phyloP scores from a whole-genome alignment of 1,140 invertebrate genomes.

The Epicauta chinensis region DNA sequence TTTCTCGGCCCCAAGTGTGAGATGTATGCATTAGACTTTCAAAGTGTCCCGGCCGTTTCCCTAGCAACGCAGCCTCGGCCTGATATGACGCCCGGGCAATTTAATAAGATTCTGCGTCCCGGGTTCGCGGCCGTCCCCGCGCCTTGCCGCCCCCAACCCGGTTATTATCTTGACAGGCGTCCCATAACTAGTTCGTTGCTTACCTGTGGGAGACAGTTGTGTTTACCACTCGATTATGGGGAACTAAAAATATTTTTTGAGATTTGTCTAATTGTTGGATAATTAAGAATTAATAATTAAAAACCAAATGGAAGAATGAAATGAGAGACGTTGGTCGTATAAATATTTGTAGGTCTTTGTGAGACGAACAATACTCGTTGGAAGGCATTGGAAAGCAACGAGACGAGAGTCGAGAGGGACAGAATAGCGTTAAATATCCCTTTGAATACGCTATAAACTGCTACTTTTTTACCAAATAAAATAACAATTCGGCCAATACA shows the following conservation, averaged over 20 bases:
- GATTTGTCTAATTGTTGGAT: too few species aligned
- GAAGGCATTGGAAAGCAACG: too few species aligned
- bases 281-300: too few species aligned
- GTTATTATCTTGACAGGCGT: slow-evolving; percentile 33
- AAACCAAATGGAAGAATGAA: too few species aligned
- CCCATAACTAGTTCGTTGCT: slow-evolving; percentile 23
- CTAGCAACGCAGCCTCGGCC: slow-evolving; percentile 40
- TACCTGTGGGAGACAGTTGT: slow-evolving; percentile 9
- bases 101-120: slow-evolving; percentile 44
- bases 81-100: slow-evolving; percentile 45
- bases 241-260: too few species aligned
- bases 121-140: slow-evolving; percentile 20
- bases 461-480: too few species aligned
- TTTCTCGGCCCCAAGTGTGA: slow-evolving; percentile 41
- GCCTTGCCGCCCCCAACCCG: slow-evolving; percentile 22
- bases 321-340: not conserved
- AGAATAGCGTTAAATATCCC: too few species aligned
- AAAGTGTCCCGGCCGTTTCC: slow-evolving; percentile 44
- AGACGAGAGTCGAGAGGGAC: too few species aligned
- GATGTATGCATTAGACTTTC: slow-evolving; percentile 45
- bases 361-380: slow-evolving; percentile 5
- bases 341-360: slow-evolving; percentile 9
- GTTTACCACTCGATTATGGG: too few species aligned
- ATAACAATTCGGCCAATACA: too few species aligned
- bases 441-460: too few species aligned